phyloP scores from a whole-genome alignment of 2,113 vertebrate species.

The Madoqua kirkii region DNA sequence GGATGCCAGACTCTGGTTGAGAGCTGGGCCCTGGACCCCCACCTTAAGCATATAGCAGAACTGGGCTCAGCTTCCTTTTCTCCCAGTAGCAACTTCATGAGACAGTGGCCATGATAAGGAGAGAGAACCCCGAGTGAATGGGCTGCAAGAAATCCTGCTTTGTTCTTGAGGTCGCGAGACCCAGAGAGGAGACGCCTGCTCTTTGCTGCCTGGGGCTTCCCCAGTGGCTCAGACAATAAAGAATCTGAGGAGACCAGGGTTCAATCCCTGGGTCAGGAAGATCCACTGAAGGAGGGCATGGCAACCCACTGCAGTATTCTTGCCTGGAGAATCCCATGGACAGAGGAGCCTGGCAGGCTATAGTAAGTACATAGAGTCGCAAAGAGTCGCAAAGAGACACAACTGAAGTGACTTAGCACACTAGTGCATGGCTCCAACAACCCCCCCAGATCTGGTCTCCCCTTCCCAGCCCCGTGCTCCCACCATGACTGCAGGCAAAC shows the following conservation, averaged over 20 bases:
- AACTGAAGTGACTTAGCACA: neutral
- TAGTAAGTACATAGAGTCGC: neutral
- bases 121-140: rapidly evolving
- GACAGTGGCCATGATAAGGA: neutral
- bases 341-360: neutral
- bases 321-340: neutral
- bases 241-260: rapidly evolving
- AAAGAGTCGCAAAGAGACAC: neutral
- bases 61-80: neutral
- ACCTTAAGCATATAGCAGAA: neutral
- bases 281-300: neutral
- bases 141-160: neutral
- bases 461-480: neutral
- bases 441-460: neutral
- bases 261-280: neutral
- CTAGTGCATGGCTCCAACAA: neutral
- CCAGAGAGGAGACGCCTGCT: neutral
- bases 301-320: neutral
- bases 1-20: neutral
- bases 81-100: neutral
- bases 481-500: neutral
- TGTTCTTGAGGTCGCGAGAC: neutral
- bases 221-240: neutral
- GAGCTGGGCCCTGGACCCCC: neutral
- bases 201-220: neutral